Evolutionary conservation across 53 echinoderm and acorn worm genomes (phyloP), one percentile per base, ranked within the genome.

Genomic region (Antedon mediterranea): DNA sequence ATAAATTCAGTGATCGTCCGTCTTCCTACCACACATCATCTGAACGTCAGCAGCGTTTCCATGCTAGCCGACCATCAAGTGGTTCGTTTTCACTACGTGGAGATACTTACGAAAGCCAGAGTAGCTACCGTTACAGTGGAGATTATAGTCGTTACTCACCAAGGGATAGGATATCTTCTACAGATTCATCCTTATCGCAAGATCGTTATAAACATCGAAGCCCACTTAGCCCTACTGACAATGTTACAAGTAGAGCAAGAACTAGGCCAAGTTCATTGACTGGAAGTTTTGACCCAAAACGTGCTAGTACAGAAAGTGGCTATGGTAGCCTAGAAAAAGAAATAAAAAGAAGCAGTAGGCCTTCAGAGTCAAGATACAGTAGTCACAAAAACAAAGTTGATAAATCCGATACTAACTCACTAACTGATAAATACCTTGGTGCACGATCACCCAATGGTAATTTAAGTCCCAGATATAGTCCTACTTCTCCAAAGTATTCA

Each of bases 231-330:
- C 11, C 57, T 2, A 57, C 57, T 57, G 57, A 57, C 2, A 13
- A 57, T 57, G 57, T 57, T 6, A 57, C 57, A 57, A 57, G 57
- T 23, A 13, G 57, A 23, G 23, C 11, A 2, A 57, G 57, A 57
- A 57, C 57, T 15, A 57, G 57, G 20, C 57, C 57, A 18, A 57
- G 57, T 57, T 57, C 57, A 57, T 57, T 57, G 57, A 57, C 57
- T 57, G 57, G 57, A 8, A 57, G 57, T 23, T 57, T 57, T 23
- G 57, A 57, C 23, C 23, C 57, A 18, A 87, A 85, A 70, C 81
- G 89, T 18, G 78, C 76, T 13, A 83, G 89, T 43, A 81, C 83
- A 0, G 94, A 94, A 76, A 85, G 91, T 30, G 91, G 91, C 1
- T 82, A 90, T 42, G 87, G 90, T 70, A 93, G 84, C 74, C 70